phyloP scores from a whole-genome alignment of 2,888 invertebrate genomes.

The Diarsia mendica region DNA sequence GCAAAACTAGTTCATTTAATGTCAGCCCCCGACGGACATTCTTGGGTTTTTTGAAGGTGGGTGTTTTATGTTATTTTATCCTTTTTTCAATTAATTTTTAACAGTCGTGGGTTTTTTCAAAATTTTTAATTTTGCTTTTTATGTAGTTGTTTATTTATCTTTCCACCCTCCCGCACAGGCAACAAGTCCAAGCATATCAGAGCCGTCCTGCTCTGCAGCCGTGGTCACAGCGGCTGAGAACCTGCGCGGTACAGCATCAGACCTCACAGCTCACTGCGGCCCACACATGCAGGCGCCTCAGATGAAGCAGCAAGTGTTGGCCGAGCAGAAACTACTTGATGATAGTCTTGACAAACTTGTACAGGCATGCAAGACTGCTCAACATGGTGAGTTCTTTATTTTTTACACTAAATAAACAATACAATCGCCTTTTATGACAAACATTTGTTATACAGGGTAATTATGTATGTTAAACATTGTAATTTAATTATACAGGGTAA shows the following conservation, averaged over 20 bases:
- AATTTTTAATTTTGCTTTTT: no score
- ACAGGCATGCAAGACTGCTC: slow-evolving; percentile 49
- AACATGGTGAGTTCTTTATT: slow-evolving; percentile 19
- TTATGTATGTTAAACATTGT: no score
- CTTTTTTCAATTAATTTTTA: no score
- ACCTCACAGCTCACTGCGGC: slow-evolving; percentile 50
- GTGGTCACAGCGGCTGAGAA: slow-evolving; percentile 62
- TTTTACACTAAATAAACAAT: no score
- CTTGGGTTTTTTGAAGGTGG: no score
- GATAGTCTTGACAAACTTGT: slow-evolving; percentile 62
- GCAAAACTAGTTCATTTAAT: no score
- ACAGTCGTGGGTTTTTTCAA: no score
- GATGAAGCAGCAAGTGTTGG: slow-evolving; percentile 11
- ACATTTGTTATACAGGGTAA: no score
- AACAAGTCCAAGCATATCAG: slow-evolving; percentile 64
- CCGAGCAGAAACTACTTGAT: slow-evolving; percentile 46
- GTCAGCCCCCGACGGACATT: no score
- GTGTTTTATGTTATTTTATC: no score
- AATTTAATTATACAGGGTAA: no score
- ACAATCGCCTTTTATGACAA: no score
- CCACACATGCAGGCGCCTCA: slow-evolving; percentile 49
- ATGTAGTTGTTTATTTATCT: background rate
- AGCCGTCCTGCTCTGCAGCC: slow-evolving; percentile 65
- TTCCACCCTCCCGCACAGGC: slow-evolving; percentile 1
- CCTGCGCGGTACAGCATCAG: slow-evolving; percentile 59